phyloP scores from a whole-genome alignment of 2,797 vertebrate genomes.

The Falco novaeseelandiae region DNA sequence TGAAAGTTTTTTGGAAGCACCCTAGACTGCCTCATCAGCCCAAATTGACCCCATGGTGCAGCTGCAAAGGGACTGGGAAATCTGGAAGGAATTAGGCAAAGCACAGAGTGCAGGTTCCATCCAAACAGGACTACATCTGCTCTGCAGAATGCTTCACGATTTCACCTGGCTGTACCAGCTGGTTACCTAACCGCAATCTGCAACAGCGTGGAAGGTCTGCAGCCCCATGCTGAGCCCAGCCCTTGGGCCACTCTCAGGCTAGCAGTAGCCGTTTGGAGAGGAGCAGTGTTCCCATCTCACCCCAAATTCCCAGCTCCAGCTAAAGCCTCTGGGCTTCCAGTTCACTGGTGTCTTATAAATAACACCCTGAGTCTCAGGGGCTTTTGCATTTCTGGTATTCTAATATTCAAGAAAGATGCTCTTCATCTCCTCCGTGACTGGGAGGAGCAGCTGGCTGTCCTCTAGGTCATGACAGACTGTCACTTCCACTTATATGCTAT shows the following conservation, averaged over 20 bases:
- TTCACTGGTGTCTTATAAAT: not conserved
- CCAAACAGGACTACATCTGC: not conserved
- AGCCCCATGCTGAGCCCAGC: not conserved
- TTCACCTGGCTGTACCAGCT: not conserved
- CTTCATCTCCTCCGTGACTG: not conserved
- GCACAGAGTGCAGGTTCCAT: not conserved
- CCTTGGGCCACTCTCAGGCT: not conserved
- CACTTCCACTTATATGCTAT: not conserved
- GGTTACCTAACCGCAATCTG: not conserved
- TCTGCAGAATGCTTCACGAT: not conserved
- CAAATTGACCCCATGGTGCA: fast-evolving
- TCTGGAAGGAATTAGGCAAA: not conserved
- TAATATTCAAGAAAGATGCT: not conserved
- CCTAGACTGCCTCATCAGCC: not conserved
- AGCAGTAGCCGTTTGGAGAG: not conserved
- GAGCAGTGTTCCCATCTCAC: not conserved
- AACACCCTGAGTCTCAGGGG: not conserved
- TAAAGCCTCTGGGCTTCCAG: not conserved
- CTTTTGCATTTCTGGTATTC: not conserved
- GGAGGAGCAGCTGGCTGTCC: not conserved
- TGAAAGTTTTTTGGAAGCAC: not conserved
- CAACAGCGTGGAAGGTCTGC: not conserved
- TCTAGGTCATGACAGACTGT: not conserved
- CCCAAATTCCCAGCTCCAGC: not conserved
- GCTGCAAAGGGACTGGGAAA: not conserved